Base-by-base conservation (phyloP, 2,113 vertebrate species). In the Rhea americana region DNA sequence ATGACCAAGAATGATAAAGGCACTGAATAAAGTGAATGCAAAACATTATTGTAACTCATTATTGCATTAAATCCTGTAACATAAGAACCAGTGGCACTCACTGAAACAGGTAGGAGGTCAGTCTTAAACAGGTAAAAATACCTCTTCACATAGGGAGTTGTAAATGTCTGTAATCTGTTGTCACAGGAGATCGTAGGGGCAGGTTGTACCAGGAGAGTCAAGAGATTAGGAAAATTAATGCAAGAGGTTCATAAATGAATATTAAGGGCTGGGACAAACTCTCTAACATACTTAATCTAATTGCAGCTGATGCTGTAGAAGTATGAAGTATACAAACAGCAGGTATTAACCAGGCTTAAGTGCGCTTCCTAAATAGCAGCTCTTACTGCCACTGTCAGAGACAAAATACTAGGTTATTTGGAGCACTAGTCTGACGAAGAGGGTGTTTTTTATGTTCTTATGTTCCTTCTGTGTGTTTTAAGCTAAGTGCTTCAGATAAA, bases 301-400 rank as follows among this genome's bases (percentile, higher is more conserved):
- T 11, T 10, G 2, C 73, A 88, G 61, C 28, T 43, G 59, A 41
- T 32, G 21, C 37, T 51, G 77, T 71, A 82, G 58, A 73, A 25
- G 35, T 16, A 3, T 2, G 37, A 81, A 43, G 14, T 66, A 32
- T 26, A 20, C 22, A 59, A 82, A n/a, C 18, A 77, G 73, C 68
- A 90, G 32, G 7, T 35, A 72, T 13, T 15, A 59, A 55, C 24
- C 51, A 61, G 50, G 37, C 22, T 75, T 18, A 8, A 2, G 5
- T 41, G 39, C 16, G 86, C 16, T 48, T 59, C 53, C 56, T 9
- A 53, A 75, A 5, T 3, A 35, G 37, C 25, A 30, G 3, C 58
- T 79, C 53, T 21, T 56, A 9, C 71, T 58, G 35, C 0, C 0
- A 7, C 24, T 58, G 43, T 9, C 74, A 56, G 43, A 61, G 74